Percentiles rank a stretch among this genome's conserved stretches.
Conservation (phyloP, 2,888 invertebrate species). For the Lithosia quadra region DNA sequence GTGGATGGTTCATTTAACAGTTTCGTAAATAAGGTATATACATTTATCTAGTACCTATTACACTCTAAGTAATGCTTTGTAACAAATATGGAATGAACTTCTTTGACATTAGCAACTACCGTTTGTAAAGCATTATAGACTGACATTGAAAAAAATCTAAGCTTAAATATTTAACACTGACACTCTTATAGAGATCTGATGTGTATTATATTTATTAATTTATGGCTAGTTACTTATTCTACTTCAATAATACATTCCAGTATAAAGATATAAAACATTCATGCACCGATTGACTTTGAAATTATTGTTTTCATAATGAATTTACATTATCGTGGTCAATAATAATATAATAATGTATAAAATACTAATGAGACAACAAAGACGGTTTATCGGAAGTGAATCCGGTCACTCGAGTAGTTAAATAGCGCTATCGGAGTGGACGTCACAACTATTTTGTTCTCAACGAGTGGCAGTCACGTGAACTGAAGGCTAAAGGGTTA, state of each 20-base stretch:
- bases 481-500: constrained; percentile 38
- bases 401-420: constrained; percentile 18
- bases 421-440: constrained; percentile 26
- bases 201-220: neutral
- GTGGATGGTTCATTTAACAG: neutral
- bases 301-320: constrained; percentile 7
- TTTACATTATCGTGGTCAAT: neutral
- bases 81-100: too few species aligned
- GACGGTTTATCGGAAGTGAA: constrained; percentile 32
- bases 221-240: neutral
- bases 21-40: neutral
- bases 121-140: too few species aligned
- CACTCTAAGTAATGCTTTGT: too few species aligned
- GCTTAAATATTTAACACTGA: too few species aligned
- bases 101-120: too few species aligned
- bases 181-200: too few species aligned
- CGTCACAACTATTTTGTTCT: constrained; percentile 46
- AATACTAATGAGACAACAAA: constrained; percentile 25
- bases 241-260: too few species aligned
- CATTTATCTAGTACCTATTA: too few species aligned
- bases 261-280: neutral
- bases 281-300: neutral
- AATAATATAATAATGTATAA: constrained; percentile 8
- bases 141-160: too few species aligned
- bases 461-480: constrained; percentile 37